Conservation (phyloP, 2,797 vertebrate species). For the Passerculus sandwichensis region DNA sequence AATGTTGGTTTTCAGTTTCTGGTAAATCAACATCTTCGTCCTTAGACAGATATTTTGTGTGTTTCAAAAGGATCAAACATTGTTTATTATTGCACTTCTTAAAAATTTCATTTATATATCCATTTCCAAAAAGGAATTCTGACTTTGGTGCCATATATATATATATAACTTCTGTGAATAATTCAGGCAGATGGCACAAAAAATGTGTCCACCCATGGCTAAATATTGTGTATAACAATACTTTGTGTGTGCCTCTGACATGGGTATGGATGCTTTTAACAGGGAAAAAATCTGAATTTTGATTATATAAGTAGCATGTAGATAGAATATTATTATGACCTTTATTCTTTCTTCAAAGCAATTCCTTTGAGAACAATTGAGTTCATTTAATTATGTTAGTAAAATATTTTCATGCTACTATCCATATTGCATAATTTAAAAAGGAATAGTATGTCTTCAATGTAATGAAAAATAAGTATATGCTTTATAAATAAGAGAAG, state of each 20-base stretch:
- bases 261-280: neutral
- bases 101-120: neutral
- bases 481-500: neutral
- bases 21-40: neutral
- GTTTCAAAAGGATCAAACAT: neutral
- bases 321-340: neutral
- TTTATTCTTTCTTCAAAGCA: neutral
- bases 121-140: neutral
- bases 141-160: neutral
- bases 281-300: neutral
- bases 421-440: neutral
- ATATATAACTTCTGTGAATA: neutral
- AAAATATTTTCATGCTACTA: neutral
- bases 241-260: neutral
- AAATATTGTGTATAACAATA: neutral
- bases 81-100: rapidly evolving
- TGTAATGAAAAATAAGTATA: neutral
- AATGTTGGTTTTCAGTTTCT: neutral
- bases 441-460: neutral
- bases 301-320: neutral
- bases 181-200: neutral
- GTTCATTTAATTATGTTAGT: neutral
- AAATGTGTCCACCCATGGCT: neutral
- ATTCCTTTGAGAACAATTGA: neutral
- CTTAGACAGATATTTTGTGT: neutral